Conservation (phyloP, 2,888 invertebrate genomes). For the Drosophila neotestacea region DNA sequence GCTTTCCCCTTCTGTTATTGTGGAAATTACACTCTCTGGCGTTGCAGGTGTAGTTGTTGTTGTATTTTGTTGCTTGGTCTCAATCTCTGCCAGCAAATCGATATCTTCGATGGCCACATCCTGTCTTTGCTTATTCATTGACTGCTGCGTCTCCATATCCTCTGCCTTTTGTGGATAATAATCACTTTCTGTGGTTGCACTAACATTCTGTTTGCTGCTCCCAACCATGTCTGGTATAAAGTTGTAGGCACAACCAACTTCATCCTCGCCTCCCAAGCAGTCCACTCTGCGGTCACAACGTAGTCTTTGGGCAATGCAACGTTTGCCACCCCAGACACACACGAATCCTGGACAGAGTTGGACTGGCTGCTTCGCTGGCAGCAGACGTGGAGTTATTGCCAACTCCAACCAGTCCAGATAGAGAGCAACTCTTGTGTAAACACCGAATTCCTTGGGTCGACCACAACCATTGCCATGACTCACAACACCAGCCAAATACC, state of each 20-base stretch:
- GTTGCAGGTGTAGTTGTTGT: conserved; percentile 11
- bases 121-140: conserved; percentile 44
- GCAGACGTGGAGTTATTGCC: conserved; percentile 83
- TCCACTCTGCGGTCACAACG: conserved; percentile 91
- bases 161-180: conserved; percentile 59
- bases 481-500: conserved; percentile 93
- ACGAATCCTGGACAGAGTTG: conserved; percentile 90
- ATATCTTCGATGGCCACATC: conserved; percentile 51
- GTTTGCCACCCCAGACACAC: conserved; percentile 88
- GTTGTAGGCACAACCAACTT: conserved; percentile 88
- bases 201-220: conserved; percentile 52
- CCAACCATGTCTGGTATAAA: conserved; percentile 82
- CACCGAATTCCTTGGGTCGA: conserved; percentile 91
- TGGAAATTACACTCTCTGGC: conserved; percentile 1
- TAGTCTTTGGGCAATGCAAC: conserved; percentile 89
- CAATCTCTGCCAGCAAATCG: conserved; percentile 32
- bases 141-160: conserved; percentile 19
- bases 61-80: not conserved
- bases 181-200: conserved; percentile 72
- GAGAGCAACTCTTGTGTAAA: conserved; percentile 91
- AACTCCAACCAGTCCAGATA: conserved; percentile 91
- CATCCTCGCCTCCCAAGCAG: conserved; percentile 93
- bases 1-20: conserved; percentile 2
- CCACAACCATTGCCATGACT: conserved; percentile 96
- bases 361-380: conserved; percentile 86